phyloP scores from a whole-genome alignment of 2,888 invertebrate species.

The Noctua janthe region DNA sequence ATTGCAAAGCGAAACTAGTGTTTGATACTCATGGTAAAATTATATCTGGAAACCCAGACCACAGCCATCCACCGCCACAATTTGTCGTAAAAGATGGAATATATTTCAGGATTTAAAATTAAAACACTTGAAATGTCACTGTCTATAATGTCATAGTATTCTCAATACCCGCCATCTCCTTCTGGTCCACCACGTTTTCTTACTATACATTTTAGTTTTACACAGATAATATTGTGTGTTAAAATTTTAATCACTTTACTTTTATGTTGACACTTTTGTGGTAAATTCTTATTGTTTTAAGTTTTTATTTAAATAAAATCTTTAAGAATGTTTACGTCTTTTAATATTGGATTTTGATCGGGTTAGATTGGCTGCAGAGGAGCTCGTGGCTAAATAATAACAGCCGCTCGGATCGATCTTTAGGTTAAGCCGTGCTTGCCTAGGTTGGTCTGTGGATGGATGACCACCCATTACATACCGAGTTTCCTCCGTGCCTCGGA shows the following conservation, averaged over 20 bases:
- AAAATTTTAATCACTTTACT: not conserved
- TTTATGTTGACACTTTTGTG: not conserved
- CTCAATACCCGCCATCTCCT: not conserved
- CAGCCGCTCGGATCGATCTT: too few species aligned
- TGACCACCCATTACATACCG: too few species aligned
- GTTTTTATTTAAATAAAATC: slow-evolving; percentile 7
- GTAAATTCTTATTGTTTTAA: not conserved
- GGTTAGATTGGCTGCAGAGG: not conserved
- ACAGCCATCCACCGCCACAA: slow-evolving; percentile 28
- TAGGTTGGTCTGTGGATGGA: too few species aligned
- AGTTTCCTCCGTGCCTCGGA: too few species aligned
- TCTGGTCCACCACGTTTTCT: not conserved
- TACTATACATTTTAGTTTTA: not conserved
- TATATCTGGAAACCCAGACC: not conserved
- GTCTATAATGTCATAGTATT: too few species aligned
- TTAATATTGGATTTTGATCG: not conserved
- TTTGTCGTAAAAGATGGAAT: not conserved
- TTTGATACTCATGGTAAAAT: not conserved
- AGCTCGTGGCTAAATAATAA: too few species aligned
- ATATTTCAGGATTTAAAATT: slow-evolving; percentile 29
- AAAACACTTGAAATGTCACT: not conserved
- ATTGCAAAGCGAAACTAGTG: slow-evolving; percentile 16
- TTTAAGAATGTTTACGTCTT: too few species aligned
- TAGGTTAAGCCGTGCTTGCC: too few species aligned
- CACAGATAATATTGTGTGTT: not conserved